These are phyloP conservation scores for Pardalotus punctatus DNA, from an alignment of 2,113 vertebrate genomes.

Conservation along the genomic window DNA sequence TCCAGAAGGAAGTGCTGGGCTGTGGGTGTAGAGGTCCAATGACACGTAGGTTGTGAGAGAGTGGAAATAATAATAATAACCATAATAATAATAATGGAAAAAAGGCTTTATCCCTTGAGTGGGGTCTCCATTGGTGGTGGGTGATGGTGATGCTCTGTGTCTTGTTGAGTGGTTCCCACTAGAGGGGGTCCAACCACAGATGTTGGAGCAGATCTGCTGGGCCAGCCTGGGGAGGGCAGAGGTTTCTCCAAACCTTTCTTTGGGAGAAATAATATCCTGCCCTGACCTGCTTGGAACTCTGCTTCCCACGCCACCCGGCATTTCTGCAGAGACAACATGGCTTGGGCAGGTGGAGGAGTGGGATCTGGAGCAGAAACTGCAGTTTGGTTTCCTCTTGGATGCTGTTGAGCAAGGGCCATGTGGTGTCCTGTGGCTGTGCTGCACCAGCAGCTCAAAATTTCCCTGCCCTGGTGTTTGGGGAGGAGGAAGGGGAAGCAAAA, in stretches of 20 bases:
- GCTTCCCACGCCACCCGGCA: accelerated
- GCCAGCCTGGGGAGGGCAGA: conserved; percentile 15
- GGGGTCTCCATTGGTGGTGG: not conserved
- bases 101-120: not conserved
- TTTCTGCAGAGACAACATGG: not conserved
- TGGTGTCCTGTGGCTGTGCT: not conserved
- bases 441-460: not conserved
- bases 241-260: not conserved
- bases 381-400: not conserved
- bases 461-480: not conserved
- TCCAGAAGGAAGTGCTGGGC: not conserved
- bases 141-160: not conserved
- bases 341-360: not conserved
- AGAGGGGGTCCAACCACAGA: conserved; percentile 69
- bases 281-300: not conserved
- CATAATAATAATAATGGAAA: accelerated
- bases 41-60: not conserved
- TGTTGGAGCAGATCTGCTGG: conserved; percentile 19
- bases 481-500: not conserved
- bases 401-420: not conserved
- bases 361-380: not conserved
- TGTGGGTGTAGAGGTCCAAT: not conserved
- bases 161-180: conserved; percentile 62
- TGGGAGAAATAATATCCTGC: not conserved
- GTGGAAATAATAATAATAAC: not conserved